These are phyloP conservation scores for Tragelaphus eurycerus DNA, from an alignment of 2,797 vertebrate genomes.

Conservation along the genomic window DNA sequence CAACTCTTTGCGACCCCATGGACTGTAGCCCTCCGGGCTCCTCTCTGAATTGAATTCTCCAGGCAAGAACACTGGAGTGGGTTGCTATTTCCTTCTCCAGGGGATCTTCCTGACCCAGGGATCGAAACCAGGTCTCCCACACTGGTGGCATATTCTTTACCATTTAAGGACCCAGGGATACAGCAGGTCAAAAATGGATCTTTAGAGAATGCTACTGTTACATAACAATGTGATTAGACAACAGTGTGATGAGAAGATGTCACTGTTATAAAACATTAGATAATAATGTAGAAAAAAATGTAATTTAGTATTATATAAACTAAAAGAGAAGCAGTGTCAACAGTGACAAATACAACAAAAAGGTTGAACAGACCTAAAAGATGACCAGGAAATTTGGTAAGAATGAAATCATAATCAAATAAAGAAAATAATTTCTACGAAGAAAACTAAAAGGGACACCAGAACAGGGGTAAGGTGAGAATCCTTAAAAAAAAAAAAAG, in stretches of 20 bases:
- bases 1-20: not conserved
- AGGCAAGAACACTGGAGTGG: not conserved
- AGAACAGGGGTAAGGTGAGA: not conserved
- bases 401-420: not conserved
- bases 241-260: not conserved
- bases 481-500: not conserved
- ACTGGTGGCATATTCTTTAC: not conserved
- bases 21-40: not conserved
- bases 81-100: not conserved
- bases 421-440: not conserved
- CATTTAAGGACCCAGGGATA: not conserved
- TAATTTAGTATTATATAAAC: not conserved
- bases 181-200: not conserved
- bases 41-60: not conserved
- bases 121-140: not conserved
- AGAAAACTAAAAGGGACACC: not conserved
- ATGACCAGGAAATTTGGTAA: not conserved
- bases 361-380: slow-evolving; percentile 19
- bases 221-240: not conserved
- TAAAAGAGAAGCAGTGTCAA: slow-evolving; percentile 10
- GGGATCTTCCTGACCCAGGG: not conserved
- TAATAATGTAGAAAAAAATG: not conserved
- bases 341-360: not conserved
- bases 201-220: not conserved
- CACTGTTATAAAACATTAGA: not conserved